These are phyloP conservation scores for Protobothrops flavoviridis DNA, from an alignment of 2,113 vertebrate genomes.

Conservation along the genomic window DNA sequence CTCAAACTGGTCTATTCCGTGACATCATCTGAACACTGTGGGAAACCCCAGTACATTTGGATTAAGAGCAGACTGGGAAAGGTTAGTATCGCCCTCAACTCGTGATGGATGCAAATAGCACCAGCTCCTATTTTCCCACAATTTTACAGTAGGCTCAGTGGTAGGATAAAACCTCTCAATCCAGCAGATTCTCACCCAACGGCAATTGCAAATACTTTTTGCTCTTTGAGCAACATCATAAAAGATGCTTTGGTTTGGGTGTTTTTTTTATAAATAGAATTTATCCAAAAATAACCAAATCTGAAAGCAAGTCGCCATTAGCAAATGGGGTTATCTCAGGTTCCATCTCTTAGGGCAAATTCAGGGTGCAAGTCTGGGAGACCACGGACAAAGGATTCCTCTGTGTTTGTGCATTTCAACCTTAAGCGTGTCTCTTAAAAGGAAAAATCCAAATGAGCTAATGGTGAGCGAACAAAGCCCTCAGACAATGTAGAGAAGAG, in stretches of 20 bases:
- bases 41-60: neutral
- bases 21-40: no score
- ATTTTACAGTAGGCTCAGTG: neutral
- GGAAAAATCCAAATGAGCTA: neutral
- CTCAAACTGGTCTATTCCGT: neutral
- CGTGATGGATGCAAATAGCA: neutral
- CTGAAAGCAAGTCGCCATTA: neutral
- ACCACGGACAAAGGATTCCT: neutral
- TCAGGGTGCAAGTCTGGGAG: neutral
- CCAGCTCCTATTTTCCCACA: neutral
- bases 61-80: neutral
- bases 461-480: no score
- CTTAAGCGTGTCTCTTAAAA: neutral
- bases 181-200: neutral
- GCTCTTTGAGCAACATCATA: neutral
- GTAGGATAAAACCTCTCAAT: neutral
- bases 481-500: neutral
- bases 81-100: neutral
- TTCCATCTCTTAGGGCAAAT: neutral
- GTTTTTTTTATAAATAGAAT: neutral
- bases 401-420: neutral
- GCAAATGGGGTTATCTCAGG: no score
- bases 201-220: neutral
- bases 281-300: neutral
- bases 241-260: neutral